Evolutionary conservation across 2,797 vertebrate species (phyloP).

Genomic region (Labeo calbasu): DNA sequence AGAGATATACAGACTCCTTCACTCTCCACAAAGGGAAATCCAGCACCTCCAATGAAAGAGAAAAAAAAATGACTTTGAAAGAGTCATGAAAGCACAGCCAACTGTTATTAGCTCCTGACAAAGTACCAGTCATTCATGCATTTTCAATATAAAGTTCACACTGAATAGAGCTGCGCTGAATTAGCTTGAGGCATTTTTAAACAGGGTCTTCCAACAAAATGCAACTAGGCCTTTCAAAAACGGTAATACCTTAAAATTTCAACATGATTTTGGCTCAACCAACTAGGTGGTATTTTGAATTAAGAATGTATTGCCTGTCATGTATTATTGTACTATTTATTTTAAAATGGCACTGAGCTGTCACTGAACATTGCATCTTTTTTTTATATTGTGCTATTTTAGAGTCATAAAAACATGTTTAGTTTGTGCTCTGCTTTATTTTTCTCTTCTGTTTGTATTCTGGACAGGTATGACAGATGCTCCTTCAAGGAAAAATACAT

Average conservation of each 20-base stretch:
- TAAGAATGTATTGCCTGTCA: slow-evolving; percentile 4
- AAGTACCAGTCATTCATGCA: slow-evolving; percentile 19
- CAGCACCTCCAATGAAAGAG: slow-evolving; percentile 34
- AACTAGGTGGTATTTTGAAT: neutral
- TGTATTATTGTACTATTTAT: slow-evolving; percentile 30
- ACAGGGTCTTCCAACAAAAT: slow-evolving; percentile 4
- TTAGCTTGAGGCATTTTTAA: slow-evolving; percentile 17
- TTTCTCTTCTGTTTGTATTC: slow-evolving; percentile 18
- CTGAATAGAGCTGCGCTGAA: slow-evolving; percentile 6
- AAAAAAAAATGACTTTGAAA: slow-evolving; percentile 30
- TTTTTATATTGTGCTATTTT: slow-evolving; percentile 14
- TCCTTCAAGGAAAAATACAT: slow-evolving; percentile 30
- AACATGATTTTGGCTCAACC: neutral
- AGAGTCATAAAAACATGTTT: neutral
- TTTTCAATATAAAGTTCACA: slow-evolving; percentile 33
- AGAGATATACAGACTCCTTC: slow-evolving; percentile 27
- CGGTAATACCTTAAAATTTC: neutral
- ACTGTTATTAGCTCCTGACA: slow-evolving; percentile 8
- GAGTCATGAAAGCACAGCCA: slow-evolving; percentile 10
- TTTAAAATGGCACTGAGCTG: slow-evolving; percentile 17
- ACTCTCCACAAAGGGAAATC: slow-evolving; percentile 55
- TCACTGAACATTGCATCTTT: neutral
- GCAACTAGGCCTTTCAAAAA: slow-evolving; percentile 1
- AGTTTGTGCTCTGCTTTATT: slow-evolving; percentile 8
- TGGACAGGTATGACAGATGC: slow-evolving; percentile 41